Base-by-base conservation (phyloP, 2,797 vertebrate genomes). In the Enteromius unitaeniatus region DNA sequence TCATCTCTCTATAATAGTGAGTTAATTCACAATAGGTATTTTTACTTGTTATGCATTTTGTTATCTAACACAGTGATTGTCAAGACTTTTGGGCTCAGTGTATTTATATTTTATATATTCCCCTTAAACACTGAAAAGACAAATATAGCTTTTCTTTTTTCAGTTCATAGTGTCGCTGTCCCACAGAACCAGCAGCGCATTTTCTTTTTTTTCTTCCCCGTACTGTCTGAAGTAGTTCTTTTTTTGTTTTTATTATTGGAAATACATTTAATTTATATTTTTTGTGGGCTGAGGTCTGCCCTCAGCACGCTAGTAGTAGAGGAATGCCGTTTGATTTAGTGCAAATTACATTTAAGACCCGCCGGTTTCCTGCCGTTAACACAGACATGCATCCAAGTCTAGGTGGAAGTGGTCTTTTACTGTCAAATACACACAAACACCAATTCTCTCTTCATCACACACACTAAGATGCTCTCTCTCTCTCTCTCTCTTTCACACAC, bases 401-500 rank as follows among this genome's bases (percentile, higher is more conserved):
- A 78, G 76, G 55, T 82, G 69, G 28, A 82, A 94, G 92, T 91
- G 87, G 90, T 92, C 91, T 92, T 91, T 90, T 91, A 85, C 64
- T 55, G 65, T 91, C 87, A 88, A 89, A 89, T 90, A 87, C 87
- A 83, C 67, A 62, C 68, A 60, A n/a, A 85, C 19, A 8, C 28
- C 15, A 51, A 49, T n/a, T 28, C 15, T 42, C 42, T 58, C 65
- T 26, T 62, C 23, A 13, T 62, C 67, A 45, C 40, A 55, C 37
- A 23, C 21, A 2, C 23, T 77, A 9, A 60, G 28, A 82, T 31
- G 31, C 64, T 28, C 40, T 77, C 40, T 69, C 49, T 28, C 40
- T 69, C 40, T 69, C 28, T 10, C 17, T 19, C 49, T 19, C 17
- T 19, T 17, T 19, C 49, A 51, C 34, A 28, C 23, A 26, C 73